Percentiles rank a stretch among this genome's conserved stretches.
phyloP scores from a whole-genome alignment of 2,113 vertebrate genomes.

The Pholis gunnellus region DNA sequence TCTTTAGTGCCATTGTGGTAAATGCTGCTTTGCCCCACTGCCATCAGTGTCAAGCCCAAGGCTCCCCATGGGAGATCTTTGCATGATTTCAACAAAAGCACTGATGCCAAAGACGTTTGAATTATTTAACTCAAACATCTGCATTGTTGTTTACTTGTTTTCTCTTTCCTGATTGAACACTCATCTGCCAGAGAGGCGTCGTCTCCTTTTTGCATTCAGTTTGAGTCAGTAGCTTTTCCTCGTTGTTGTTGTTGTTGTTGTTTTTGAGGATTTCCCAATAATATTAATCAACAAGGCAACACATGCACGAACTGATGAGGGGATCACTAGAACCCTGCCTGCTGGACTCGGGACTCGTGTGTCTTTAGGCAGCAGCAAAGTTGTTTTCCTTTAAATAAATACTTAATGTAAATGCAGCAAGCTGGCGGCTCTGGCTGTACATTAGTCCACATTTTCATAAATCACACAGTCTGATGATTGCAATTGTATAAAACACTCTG shows the following conservation, averaged over 20 bases:
- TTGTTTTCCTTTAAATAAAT: neutral
- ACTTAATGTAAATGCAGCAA: neutral
- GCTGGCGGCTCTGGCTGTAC: neutral
- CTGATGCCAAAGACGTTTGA: constrained; percentile 25
- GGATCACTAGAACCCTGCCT: neutral
- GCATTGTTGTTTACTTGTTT: constrained; percentile 57
- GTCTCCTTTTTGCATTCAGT: constrained; percentile 12
- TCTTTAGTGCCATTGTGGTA: constrained; percentile 8
- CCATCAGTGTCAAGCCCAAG: constrained; percentile 12
- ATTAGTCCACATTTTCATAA: neutral
- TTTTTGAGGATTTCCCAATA: neutral
- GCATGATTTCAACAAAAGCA: constrained; percentile 30
- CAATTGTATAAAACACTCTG: neutral
- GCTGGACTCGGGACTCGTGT: neutral
- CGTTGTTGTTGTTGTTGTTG: neutral
- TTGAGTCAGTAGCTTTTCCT: neutral
- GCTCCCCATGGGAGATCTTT: constrained; percentile 17
- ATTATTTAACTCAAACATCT: constrained; percentile 64
- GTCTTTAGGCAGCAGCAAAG: neutral
- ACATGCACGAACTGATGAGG: neutral
- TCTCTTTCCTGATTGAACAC: constrained; percentile 26
- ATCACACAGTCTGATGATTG: neutral
- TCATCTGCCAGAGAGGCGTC: constrained; percentile 4
- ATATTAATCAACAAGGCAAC: constrained; percentile 1
- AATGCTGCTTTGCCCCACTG: neutral